These are phyloP conservation scores for Eriosoma lanigerum DNA, from an alignment of 1,140 invertebrate genomes.

Conservation along the genomic window DNA sequence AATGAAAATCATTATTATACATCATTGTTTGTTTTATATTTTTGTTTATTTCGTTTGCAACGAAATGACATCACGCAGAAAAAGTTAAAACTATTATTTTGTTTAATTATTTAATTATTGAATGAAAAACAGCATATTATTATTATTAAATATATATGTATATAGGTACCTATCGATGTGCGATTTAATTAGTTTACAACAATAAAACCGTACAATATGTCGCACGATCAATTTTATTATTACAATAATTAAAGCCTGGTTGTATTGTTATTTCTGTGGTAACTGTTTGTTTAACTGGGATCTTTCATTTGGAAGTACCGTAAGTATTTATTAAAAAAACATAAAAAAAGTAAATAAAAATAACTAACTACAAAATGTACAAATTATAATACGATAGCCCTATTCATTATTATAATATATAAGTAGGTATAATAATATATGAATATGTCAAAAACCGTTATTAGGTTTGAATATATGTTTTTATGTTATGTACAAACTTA, in stretches of 20 bases:
- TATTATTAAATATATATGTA: too few species aligned
- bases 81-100: not conserved
- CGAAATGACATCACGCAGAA: not conserved
- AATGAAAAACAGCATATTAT: not conserved
- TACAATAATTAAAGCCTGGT: not conserved
- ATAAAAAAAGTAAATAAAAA: too few species aligned
- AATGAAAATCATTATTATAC: conserved; percentile 10
- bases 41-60: too few species aligned
- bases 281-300: conserved; percentile 10
- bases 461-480: not conserved
- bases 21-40: not conserved
- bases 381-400: not conserved
- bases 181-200: too few species aligned
- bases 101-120: not conserved
- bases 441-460: not conserved
- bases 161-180: too few species aligned
- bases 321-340: not conserved
- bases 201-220: too few species aligned
- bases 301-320: not conserved
- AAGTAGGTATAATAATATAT: not conserved
- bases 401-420: not conserved
- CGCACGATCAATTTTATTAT: not conserved
- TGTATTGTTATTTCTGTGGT: conserved; percentile 4
- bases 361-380: conserved; percentile 12
- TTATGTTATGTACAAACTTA: conserved; percentile 20